A percentile compares a stretch with the other conserved stretches of the same genome.
Conservation (phyloP, 2,113 vertebrate genomes). For the Sminthopsis crassicaudata region DNA sequence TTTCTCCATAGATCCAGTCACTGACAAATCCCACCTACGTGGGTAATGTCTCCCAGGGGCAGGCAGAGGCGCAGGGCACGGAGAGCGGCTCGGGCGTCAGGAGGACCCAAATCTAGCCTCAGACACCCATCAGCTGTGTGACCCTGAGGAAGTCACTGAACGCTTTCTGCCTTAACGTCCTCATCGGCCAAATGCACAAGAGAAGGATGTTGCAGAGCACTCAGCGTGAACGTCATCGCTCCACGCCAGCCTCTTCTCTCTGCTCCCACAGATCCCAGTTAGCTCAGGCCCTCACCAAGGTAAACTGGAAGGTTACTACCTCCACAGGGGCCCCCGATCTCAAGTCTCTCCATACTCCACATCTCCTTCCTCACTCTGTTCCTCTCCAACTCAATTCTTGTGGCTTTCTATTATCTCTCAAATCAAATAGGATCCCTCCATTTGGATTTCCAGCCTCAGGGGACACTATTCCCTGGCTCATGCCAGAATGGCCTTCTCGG, state of each 20-base stretch:
- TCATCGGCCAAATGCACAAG: not conserved
- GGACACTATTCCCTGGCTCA: not conserved
- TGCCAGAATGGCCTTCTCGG: not conserved
- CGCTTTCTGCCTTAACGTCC: not conserved
- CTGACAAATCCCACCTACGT: not conserved
- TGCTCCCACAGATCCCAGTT: too few relatives aligned
- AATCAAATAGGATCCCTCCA: not conserved
- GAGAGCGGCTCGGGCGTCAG: not conserved
- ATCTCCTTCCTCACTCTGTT: not conserved
- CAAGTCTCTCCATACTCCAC: not conserved
- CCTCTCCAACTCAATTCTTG: not conserved
- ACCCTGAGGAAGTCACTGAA: not conserved
- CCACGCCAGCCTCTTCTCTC: too few relatives aligned
- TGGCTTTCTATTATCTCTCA: too few relatives aligned
- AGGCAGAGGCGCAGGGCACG: too few relatives aligned
- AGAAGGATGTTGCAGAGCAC: too few relatives aligned
- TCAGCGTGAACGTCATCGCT: too few relatives aligned
- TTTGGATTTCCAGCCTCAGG: not conserved
- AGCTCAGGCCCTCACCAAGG: not conserved
- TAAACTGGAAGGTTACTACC: not conserved
- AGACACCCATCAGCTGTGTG: accelerated
- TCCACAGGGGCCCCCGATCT: not conserved
- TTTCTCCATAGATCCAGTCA: not conserved
- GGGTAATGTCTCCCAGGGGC: not conserved
- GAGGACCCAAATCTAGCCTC: not conserved